These are phyloP conservation scores for Ceratina japonica DNA, from an alignment of 1,140 invertebrate species.

Conservation along the genomic window DNA sequence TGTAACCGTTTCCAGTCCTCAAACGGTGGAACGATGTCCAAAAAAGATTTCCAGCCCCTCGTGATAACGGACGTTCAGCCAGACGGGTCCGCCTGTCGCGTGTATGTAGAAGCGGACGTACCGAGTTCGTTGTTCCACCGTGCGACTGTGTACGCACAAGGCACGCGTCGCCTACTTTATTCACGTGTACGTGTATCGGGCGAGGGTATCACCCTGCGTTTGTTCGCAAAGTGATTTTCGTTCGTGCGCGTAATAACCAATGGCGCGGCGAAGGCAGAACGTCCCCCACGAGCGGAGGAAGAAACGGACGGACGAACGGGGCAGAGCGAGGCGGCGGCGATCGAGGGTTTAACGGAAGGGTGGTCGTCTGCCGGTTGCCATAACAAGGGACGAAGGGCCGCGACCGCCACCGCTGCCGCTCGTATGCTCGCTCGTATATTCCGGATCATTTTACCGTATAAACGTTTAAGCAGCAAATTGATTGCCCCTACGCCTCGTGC, in stretches of 20 bases:
- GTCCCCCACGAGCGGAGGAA: background rate
- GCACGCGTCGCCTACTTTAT: background rate
- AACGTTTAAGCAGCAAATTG: slow-evolving; percentile 52
- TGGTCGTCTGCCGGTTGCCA: slow-evolving; percentile 44
- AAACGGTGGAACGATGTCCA: too few species aligned
- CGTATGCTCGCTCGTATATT: slow-evolving; percentile 36
- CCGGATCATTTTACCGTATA: slow-evolving; percentile 52
- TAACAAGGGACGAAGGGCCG: slow-evolving; percentile 41
- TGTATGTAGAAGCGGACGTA: background rate
- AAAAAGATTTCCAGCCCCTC: too few species aligned
- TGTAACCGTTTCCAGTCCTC: too few species aligned
- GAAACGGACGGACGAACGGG: background rate
- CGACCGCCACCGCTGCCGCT: too few species aligned
- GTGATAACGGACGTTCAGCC: too few species aligned
- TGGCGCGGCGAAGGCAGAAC: slow-evolving; percentile 22
- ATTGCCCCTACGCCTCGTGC: slow-evolving; percentile 44
- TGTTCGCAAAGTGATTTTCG: slow-evolving; percentile 49
- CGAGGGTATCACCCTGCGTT: slow-evolving; percentile 19
- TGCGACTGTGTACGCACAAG: slow-evolving; percentile 5
- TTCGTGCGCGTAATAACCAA: slow-evolving; percentile 49
- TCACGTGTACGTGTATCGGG: background rate
- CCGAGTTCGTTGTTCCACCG: background rate
- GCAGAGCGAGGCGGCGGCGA: background rate
- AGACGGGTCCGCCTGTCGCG: background rate
- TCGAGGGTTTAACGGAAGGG: slow-evolving; percentile 48